Evolutionary conservation across 1,140 invertebrate genomes (phyloP).

Genomic region (Drosophila melanica): DNA sequence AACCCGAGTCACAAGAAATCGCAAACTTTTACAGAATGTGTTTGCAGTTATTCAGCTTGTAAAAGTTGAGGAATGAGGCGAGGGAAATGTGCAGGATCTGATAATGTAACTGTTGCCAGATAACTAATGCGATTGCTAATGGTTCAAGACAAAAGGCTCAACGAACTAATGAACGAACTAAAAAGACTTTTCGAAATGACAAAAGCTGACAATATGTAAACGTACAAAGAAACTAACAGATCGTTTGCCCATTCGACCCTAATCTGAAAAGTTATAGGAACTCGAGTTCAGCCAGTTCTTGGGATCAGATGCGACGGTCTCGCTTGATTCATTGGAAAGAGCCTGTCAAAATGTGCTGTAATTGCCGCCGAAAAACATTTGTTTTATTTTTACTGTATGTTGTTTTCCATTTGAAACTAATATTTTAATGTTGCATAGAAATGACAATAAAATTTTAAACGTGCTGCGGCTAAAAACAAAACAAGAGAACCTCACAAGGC

Average conservation of each 20-base stretch:
- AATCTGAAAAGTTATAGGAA: constrained; percentile 18
- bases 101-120: constrained; percentile 9
- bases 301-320: constrained; percentile 17
- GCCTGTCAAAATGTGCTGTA: constrained; percentile 55
- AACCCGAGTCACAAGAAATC: neutral
- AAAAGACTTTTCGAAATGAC: no score
- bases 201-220: neutral
- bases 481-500: neutral
- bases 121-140: constrained; percentile 28
- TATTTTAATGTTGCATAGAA: constrained; percentile 56
- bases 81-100: neutral
- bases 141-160: neutral
- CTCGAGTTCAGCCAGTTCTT: constrained; percentile 1
- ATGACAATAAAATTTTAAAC: constrained; percentile 38
- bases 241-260: constrained; percentile 14
- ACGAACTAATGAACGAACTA: no score
- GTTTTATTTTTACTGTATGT: constrained; percentile 51
- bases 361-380: constrained; percentile 47
- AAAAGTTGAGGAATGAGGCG: neutral
- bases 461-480: constrained; percentile 14
- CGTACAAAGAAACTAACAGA: constrained; percentile 19
- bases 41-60: constrained; percentile 23
- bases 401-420: constrained; percentile 48
- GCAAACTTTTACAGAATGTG: constrained; percentile 50
- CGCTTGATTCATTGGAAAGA: constrained; percentile 36